Conservation (phyloP, 2,113 vertebrate species). For the Notothenia rossii region DNA sequence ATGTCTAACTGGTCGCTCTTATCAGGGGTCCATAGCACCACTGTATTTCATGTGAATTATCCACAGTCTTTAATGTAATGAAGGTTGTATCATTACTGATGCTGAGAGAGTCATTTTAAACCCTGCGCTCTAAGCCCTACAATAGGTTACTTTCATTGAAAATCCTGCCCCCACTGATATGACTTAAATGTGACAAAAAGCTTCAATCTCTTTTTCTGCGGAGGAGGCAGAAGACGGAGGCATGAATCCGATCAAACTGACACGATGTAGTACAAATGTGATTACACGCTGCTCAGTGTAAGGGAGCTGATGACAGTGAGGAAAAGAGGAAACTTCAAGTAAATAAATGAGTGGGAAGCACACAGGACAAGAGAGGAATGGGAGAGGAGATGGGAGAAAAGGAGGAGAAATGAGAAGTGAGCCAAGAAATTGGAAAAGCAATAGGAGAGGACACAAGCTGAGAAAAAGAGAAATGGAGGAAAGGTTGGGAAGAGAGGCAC, state of each 20-base stretch:
- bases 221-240: constrained; percentile 70
- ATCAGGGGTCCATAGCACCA: constrained; percentile 47
- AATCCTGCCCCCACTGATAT: constrained; percentile 52
- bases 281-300: constrained; percentile 67
- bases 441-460: constrained; percentile 16
- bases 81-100: constrained; percentile 51
- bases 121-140: constrained; percentile 32
- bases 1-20: constrained; percentile 35
- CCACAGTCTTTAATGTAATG: constrained; percentile 52
- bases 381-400: constrained; percentile 5
- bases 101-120: constrained; percentile 62
- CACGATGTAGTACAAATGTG: constrained; percentile 76
- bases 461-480: constrained; percentile 10
- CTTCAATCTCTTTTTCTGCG: constrained; percentile 71
- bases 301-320: constrained; percentile 55
- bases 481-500: background rate
- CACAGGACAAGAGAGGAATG: constrained; percentile 4
- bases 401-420: constrained; percentile 14
- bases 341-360: constrained; percentile 40
- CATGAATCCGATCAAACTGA: constrained; percentile 72
- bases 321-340: constrained; percentile 49
- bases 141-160: constrained; percentile 56
- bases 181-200: constrained; percentile 67
- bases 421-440: constrained; percentile 24
- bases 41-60: constrained; percentile 53